Conservation (phyloP, 2,113 vertebrate genomes). For the Collichthys lucidus region DNA sequence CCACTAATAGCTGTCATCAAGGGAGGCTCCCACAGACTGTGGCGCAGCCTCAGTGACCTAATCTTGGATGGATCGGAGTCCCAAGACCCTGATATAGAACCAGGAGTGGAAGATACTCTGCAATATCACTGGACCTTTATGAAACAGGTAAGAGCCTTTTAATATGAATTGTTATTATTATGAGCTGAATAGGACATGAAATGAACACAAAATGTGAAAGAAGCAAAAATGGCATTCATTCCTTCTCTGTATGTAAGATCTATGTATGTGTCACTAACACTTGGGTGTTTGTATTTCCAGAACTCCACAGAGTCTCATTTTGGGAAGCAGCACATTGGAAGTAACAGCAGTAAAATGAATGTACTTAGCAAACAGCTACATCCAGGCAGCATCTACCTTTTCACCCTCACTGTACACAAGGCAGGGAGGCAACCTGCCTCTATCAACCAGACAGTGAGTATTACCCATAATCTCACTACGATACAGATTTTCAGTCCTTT, state of each 20-base stretch:
- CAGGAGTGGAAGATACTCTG: conserved; percentile 63
- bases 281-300: conserved; percentile 58
- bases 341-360: conserved; percentile 58
- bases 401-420: conserved; percentile 82
- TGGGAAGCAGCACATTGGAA: conserved; percentile 12
- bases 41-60: conserved; percentile 78
- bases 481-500: neutral
- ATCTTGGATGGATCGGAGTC: conserved; percentile 83
- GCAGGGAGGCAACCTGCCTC: conserved; percentile 68
- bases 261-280: neutral
- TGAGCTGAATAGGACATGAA: neutral
- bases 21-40: conserved; percentile 81
- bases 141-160: conserved; percentile 63
- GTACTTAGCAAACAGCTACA: conserved; percentile 64
- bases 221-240: neutral
- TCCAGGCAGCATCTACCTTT: conserved; percentile 63
- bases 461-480: neutral
- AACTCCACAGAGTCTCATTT: conserved; percentile 49
- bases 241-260: neutral
- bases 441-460: conserved; percentile 80
- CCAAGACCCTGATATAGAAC: conserved; percentile 79
- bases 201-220: neutral
- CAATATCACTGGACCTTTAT: conserved; percentile 78
- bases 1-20: conserved; percentile 79
- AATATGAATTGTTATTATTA: neutral